Evolutionary conservation across 1,140 invertebrate genomes (phyloP).

Genomic region (Nebria ingens): DNA sequence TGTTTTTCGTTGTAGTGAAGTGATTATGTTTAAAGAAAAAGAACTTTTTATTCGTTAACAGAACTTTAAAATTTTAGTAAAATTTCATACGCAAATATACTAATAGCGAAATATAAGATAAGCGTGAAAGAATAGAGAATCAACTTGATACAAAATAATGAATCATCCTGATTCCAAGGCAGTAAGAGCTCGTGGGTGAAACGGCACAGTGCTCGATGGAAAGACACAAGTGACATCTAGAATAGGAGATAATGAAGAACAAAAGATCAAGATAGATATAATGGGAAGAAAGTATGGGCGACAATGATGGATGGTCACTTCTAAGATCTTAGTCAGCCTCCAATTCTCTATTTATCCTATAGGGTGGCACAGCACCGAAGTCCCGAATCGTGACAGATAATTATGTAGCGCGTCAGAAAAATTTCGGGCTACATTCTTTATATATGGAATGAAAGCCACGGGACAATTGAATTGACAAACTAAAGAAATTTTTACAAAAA

Average conservation of each 20-base stretch:
- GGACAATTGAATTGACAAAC: neutral
- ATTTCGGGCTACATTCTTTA: neutral
- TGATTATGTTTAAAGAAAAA: too few relatives aligned
- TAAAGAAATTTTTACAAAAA: neutral
- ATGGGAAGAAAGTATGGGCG: neutral
- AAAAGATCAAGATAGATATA: slow-evolving; percentile 2
- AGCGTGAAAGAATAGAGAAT: too few relatives aligned
- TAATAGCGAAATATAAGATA: too few relatives aligned
- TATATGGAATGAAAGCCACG: neutral
- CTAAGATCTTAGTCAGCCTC: neutral
- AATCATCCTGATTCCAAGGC: too few relatives aligned
- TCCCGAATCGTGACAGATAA: slow-evolving; percentile 2
- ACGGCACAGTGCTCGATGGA: neutral
- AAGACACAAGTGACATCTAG: neutral
- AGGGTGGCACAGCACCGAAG: neutral
- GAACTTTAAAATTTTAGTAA: too few relatives aligned
- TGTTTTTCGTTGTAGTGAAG: too few relatives aligned
- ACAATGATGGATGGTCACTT: slow-evolving; percentile 1
- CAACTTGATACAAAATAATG: too few relatives aligned
- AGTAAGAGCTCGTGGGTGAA: too few relatives aligned
- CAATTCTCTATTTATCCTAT: neutral
- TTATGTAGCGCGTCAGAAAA: neutral
- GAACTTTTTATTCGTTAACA: too few relatives aligned
- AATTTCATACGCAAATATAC: too few relatives aligned
- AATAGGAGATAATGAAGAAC: slow-evolving; percentile 1